phyloP scores from a whole-genome alignment of 1,140 invertebrate genomes.

The Yoshiicerus persimilis region DNA sequence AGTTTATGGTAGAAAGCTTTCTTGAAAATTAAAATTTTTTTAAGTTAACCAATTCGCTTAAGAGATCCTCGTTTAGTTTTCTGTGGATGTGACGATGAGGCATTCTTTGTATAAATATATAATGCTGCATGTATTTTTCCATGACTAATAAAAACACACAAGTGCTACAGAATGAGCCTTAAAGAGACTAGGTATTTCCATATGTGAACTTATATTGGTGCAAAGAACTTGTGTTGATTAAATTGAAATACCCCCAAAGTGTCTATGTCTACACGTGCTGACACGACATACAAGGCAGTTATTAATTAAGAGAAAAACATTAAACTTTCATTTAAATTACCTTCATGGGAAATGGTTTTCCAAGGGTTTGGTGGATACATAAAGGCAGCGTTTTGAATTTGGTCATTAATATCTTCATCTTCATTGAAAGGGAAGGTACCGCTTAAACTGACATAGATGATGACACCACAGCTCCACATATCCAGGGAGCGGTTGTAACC shows the following conservation, averaged over 20 bases:
- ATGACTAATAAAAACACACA: too few species aligned
- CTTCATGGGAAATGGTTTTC: constrained; percentile 96
- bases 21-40: constrained; percentile 31
- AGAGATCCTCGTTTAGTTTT: too few species aligned
- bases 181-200: too few species aligned
- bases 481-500: constrained; percentile 98
- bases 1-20: constrained; percentile 1
- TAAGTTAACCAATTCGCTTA: not conserved
- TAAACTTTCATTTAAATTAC: constrained; percentile 58
- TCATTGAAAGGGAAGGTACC: constrained; percentile 99
- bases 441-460: constrained; percentile 93
- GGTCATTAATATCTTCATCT: constrained; percentile 99
- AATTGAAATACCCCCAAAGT: too few species aligned
- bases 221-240: too few species aligned
- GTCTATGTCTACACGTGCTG: too few species aligned
- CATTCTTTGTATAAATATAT: too few species aligned
- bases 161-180: too few species aligned
- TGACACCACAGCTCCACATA: constrained; percentile 99
- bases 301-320: not conserved
- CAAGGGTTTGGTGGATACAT: constrained; percentile 99
- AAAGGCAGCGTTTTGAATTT: constrained; percentile 99
- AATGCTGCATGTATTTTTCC: too few species aligned
- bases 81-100: too few species aligned
- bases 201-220: too few species aligned
- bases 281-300: not conserved